Conservation (phyloP, 2,888 invertebrate genomes). For the Temnothorax rugatulus region DNA sequence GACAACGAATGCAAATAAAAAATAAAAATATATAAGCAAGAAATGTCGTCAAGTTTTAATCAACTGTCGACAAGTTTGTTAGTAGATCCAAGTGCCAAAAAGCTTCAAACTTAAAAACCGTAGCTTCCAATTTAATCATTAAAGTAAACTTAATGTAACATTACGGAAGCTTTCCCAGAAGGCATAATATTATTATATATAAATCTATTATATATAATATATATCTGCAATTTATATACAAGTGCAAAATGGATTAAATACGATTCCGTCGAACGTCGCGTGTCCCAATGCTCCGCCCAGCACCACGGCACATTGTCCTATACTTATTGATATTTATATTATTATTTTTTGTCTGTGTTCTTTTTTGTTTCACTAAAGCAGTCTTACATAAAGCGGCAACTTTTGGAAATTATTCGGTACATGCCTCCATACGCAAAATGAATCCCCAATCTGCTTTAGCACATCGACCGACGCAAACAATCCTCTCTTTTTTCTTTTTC, state of each 20-base stretch:
- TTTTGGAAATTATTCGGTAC: constrained; percentile 72
- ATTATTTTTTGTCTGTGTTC: constrained; percentile 56
- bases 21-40: background rate
- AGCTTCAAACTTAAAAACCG: background rate
- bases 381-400: constrained; percentile 81
- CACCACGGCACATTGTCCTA: constrained; percentile 74
- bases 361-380: constrained; percentile 79
- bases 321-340: constrained; percentile 65
- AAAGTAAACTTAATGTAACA: background rate
- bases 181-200: constrained; percentile 9
- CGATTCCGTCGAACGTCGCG: constrained; percentile 27
- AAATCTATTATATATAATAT: constrained; percentile 15
- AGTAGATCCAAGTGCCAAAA: background rate
- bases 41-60: background rate
- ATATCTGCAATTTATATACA: constrained; percentile 7
- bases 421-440: constrained; percentile 46
- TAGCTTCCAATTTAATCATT: background rate
- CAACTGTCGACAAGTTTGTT: background rate
- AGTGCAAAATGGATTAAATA: background rate
- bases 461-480: constrained; percentile 1
- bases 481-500: constrained; percentile 22
- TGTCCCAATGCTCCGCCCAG: constrained; percentile 71
- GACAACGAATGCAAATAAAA: background rate
- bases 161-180: background rate
- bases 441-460: constrained; percentile 22